Evolutionary conservation across 92 coral and sea anemone genomes (phyloP), one percentile per base, ranked within the genome.

Genomic region (Actinostola sp.): DNA sequence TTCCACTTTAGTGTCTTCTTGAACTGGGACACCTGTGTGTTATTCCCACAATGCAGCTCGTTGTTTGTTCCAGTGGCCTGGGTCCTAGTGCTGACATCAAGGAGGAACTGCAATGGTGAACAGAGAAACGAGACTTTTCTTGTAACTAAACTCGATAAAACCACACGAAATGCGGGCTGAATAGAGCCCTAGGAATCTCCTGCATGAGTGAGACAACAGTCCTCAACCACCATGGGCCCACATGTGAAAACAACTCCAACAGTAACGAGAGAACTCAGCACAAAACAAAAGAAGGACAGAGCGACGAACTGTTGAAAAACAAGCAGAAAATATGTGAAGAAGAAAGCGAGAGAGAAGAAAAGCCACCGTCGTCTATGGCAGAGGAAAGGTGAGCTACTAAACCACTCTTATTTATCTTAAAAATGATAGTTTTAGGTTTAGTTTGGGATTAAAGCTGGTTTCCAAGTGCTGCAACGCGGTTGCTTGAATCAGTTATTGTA

Each of bases 121-220:
- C 60, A 49, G 55, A 62, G 29, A 31, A 36, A 8, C 28, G 38
- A 49, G 64, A 51, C 2, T 29, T 26, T 39, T 16, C 17, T 14
- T 33, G 45, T 48, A 21, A 70, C 50, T 26, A 34, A 63, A 36
- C 41, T 38, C 57, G 17, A 15, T 49, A 64, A 33, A 34, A 39
- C 36, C 28, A n/a, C 73, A 64, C 50, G 60, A 35, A 20, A 63
- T 75, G 72, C 46, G 69, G 73, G 72, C 72, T 66, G 81, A 64
- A 51, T 64, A 63, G 65, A 54, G 72, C 65, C 56, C 81, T 63
- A 35, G 69, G 28, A 75, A 65, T 52, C 72, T 63, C 60, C 81
- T 75, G 81, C 84, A 86, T 86, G 92, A 86, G 80, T 76, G 88
- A 82, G 68, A 79, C 78, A 86, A 86, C 73, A 63, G 45, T 71